phyloP scores from a whole-genome alignment of 2,113 vertebrate genomes.

The Hemicordylus capensis region DNA sequence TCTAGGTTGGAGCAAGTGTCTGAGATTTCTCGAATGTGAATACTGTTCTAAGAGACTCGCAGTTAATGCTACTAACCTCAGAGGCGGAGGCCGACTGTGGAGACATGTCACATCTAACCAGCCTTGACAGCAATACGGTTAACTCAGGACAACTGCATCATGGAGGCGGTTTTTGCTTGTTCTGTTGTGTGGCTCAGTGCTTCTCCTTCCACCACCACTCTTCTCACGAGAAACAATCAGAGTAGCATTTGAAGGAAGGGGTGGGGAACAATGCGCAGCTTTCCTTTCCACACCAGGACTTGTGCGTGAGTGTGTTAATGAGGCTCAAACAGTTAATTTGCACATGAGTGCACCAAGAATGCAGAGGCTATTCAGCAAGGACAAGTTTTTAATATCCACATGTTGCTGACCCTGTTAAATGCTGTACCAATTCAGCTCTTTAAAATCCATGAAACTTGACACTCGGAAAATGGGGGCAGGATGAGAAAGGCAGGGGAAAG shows the following conservation, averaged over 20 bases:
- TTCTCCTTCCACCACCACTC: constrained; percentile 8
- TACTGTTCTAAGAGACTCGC: fast-evolving
- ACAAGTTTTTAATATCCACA: constrained; percentile 51
- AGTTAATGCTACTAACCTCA: neutral
- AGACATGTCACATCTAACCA: fast-evolving
- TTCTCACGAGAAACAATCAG: neutral
- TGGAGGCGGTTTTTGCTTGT: neutral
- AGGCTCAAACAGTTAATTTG: constrained; percentile 44
- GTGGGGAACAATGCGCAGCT: neutral
- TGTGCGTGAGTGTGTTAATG: constrained; percentile 59
- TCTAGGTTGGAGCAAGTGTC: neutral
- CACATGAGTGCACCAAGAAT: constrained; percentile 72
- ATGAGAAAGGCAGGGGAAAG: constrained; percentile 34
- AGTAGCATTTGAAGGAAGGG: neutral
- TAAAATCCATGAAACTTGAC: constrained; percentile 63
- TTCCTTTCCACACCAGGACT: neutral
- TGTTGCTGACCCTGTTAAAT: constrained; percentile 56
- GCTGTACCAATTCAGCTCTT: constrained; percentile 49
- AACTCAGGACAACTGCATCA: constrained; percentile 49
- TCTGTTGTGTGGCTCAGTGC: fast-evolving
- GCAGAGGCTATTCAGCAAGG: constrained; percentile 49
- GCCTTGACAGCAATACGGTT: constrained; percentile 28
- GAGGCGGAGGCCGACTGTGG: neutral
- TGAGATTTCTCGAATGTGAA: neutral
- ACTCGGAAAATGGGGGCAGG: neutral